Conservation (phyloP, 2,888 invertebrate genomes). For the Adelphocoris suturalis region DNA sequence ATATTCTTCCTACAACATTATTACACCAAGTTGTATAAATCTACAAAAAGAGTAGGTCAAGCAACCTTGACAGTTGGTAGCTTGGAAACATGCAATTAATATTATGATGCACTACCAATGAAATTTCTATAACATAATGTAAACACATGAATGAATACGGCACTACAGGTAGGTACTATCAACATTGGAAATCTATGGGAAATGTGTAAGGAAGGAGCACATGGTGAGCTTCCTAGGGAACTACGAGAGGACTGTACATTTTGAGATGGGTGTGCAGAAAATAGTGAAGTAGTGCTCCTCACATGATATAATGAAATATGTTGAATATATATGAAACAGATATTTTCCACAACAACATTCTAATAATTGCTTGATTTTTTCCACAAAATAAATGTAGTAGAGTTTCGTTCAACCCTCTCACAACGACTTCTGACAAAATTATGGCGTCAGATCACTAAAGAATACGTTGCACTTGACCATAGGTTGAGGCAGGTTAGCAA, state of each 20-base stretch:
- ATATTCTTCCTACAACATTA: conserved; percentile 74
- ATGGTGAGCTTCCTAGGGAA: neutral
- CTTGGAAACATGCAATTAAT: conserved; percentile 50
- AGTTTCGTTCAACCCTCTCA: too few species aligned
- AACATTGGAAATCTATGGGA: conserved; percentile 4
- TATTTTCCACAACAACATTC: neutral
- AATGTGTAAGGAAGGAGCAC: conserved; percentile 3
- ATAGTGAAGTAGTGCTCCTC: neutral
- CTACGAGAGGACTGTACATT: neutral
- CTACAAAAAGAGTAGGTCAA: conserved; percentile 33
- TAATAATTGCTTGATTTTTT: neutral
- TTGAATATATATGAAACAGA: too few species aligned
- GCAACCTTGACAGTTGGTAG: neutral
- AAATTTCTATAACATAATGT: neutral
- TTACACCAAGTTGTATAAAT: conserved; percentile 50
- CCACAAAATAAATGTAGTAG: too few species aligned
- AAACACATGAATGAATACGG: neutral
- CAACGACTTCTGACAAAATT: too few species aligned
- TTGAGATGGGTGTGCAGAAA: neutral
- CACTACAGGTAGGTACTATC: neutral
- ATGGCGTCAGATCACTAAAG: too few species aligned
- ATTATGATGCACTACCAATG: neutral
- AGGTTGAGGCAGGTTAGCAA: too few species aligned
- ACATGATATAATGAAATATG: neutral
- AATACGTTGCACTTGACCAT: too few species aligned